Percentiles rank a stretch among this genome's conserved stretches.
Evolutionary conservation across 1,140 invertebrate genomes (phyloP).

Genomic region (Drosophila athabasca): DNA sequence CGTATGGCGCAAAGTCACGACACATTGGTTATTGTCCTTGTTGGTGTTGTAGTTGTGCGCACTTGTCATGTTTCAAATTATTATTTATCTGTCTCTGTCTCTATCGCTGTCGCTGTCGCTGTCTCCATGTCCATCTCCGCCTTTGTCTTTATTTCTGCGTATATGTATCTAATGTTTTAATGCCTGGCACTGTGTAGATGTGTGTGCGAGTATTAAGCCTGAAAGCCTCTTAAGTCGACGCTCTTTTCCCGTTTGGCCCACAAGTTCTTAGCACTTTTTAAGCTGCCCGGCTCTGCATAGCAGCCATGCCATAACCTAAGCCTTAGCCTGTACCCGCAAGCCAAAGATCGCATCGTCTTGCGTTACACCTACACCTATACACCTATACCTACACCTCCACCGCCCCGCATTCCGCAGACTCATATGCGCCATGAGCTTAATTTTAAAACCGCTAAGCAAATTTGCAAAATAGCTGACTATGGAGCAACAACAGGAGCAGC

Average conservation of each 20-base stretch:
- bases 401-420: conserved; percentile 4
- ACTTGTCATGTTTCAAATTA: conserved; percentile 70
- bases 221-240: conserved; percentile 74
- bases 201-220: conserved; percentile 53
- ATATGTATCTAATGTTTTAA: conserved; percentile 70
- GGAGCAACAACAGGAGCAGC: conserved; percentile 26
- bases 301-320: conserved; percentile 1
- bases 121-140: background rate
- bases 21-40: conserved; percentile 36
- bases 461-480: conserved; percentile 69
- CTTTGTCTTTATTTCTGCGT: conserved; percentile 27
- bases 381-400: no score
- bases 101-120: conserved; percentile 1
- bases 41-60: conserved; percentile 39
- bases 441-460: conserved; percentile 77
- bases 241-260: conserved; percentile 48
- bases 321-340: conserved; percentile 34
- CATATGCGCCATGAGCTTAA: conserved; percentile 53
- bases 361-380: conserved; percentile 33
- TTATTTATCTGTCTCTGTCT: conserved; percentile 65
- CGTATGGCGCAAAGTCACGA: conserved; percentile 64
- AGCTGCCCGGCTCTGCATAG: conserved; percentile 33
- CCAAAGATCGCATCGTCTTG: conserved; percentile 58
- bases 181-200: conserved; percentile 47
- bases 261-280: conserved; percentile 70